These are phyloP conservation scores for Melanchra persicariae DNA, from an alignment of 2,888 invertebrate species.

Conservation along the genomic window DNA sequence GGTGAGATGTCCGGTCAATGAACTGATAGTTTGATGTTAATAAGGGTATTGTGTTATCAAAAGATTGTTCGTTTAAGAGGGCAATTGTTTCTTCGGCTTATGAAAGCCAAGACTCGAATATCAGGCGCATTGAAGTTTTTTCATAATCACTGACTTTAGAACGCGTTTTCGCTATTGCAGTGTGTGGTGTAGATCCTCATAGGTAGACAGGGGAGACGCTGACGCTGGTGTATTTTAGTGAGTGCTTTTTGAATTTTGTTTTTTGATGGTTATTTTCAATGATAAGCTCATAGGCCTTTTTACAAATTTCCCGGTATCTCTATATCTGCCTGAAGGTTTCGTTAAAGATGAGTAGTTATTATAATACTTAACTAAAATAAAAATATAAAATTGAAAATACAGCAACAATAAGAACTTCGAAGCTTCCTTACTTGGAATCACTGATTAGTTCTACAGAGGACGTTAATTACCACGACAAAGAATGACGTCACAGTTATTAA, in stretches of 20 bases:
- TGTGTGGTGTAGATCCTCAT: too few species aligned
- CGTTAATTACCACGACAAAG: slow-evolving; percentile 44
- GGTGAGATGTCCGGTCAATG: slow-evolving; percentile 39
- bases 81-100: neutral
- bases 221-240: neutral
- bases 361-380: neutral
- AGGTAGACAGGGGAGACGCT: neutral
- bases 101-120: neutral
- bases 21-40: slow-evolving; percentile 27
- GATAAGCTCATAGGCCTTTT: too few species aligned
- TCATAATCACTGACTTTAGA: neutral
- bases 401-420: neutral
- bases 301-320: too few species aligned
- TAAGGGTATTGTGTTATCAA: slow-evolving; percentile 3
- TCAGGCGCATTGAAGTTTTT: too few species aligned
- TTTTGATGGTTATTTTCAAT: neutral
- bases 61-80: neutral
- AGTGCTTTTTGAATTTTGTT: neutral
- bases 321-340: too few species aligned
- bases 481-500: slow-evolving; percentile 28
- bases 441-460: slow-evolving; percentile 28
- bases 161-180: too few species aligned
- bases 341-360: too few species aligned
- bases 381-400: neutral
- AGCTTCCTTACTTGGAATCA: slow-evolving; percentile 26